Base-by-base conservation (phyloP, 2,113 vertebrate genomes). In the Megaceryle torquata region DNA sequence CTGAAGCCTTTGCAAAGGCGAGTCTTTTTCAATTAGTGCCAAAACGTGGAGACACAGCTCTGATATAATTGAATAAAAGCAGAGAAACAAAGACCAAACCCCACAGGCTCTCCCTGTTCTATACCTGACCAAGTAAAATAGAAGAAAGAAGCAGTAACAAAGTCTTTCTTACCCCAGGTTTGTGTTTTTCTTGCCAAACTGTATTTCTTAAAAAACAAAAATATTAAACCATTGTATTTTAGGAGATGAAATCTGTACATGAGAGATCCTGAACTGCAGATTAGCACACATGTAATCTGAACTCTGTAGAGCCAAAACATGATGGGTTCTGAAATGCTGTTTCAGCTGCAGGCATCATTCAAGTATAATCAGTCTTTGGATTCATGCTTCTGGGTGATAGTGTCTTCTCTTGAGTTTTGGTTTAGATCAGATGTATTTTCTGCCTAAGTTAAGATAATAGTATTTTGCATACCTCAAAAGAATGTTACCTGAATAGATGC, bases 21-120 rank as follows among this genome's bases (percentile, higher is more conserved):
- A 94, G 80, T 96, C 90, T 72, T 91, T 95, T 96, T 92, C 95
- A 94, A 81, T 97, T 97, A 95, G 53, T 92, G 95, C 68, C 92
- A 97, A 94, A 96, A 91, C 53, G 69, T 84, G 76, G 51, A 94
- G 72, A 60, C 57, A 65, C 77, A 91, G 61, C 70, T 96, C 57
- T 90, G 65, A 86, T 46, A 41, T 71, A 96, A 95, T 86, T 91
- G 68, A 91, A 93, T 94, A 94, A 82, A 94, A 84, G 39, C 39
- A 74, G 53, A 78, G 76, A 75, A 90, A 88, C 26, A 78, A 94
- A 86, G 57, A 48, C 72, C 35, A 88, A 33, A 56, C 5, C 70
- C 90, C 56, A 31, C 35, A 60, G 91, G 92, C 88, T 77, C 63
- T 88, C 33, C 20, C 16, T 12, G 41, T 90, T 81, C 61, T 86